Conservation (phyloP, 2,113 vertebrate genomes). For the Limnothrissa miodon region DNA sequence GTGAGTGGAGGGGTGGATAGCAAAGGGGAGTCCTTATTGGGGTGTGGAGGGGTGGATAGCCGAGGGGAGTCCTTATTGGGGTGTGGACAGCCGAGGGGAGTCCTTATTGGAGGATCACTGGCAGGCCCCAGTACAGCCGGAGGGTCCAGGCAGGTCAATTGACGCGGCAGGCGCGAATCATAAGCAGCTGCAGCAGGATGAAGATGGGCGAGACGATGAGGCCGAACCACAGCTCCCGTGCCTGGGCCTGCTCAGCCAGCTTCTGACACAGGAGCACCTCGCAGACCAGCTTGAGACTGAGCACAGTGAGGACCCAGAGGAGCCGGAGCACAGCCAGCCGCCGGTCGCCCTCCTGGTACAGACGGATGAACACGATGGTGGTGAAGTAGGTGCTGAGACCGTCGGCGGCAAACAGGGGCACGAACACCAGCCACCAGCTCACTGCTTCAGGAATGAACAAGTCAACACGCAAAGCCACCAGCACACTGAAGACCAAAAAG, state of each 20-base stretch:
- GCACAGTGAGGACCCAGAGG: conserved; percentile 95
- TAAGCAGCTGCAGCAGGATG: conserved; percentile 94
- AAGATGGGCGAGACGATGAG: conserved; percentile 93
- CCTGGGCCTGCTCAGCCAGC: conserved; percentile 80
- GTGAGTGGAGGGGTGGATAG: not conserved
- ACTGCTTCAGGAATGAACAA: conserved; percentile 61
- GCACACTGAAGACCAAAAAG: conserved; percentile 83
- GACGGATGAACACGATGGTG: conserved; percentile 92
- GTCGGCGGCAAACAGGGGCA: conserved; percentile 91
- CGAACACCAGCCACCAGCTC: conserved; percentile 93
- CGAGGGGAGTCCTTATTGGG: not conserved
- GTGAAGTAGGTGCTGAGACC: conserved; percentile 98
- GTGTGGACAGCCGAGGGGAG: not conserved
- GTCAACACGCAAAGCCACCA: conserved; percentile 85
- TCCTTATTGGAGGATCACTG: not conserved
- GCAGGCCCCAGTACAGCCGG: not conserved
- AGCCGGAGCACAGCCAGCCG: conserved; percentile 90
- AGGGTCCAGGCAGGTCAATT: conserved; percentile 69
- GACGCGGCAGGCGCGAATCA: conserved; percentile 94
- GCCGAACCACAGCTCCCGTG: conserved; percentile 88
- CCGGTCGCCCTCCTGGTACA: conserved; percentile 97
- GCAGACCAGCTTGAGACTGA: conserved; percentile 97
- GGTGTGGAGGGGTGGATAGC: not conserved
- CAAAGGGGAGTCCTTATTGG: not conserved
- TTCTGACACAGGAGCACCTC: conserved; percentile 98